Evolutionary conservation across 1,140 invertebrate species (phyloP).

Genomic region (Drosophila pseudoananassae): DNA sequence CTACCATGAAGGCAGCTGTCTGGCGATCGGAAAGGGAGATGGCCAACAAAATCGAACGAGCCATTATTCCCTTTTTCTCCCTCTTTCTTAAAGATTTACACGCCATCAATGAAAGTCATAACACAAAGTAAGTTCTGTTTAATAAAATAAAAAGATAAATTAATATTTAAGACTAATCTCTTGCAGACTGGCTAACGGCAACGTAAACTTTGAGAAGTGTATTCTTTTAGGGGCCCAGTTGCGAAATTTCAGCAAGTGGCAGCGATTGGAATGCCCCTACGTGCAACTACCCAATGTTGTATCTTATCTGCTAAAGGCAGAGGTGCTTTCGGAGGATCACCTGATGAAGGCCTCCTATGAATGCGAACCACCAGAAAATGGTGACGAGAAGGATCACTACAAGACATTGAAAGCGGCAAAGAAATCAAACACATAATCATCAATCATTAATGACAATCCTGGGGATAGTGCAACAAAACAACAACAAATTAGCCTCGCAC

Average conservation of each 20-base stretch:
- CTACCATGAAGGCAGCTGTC: constrained; percentile 95
- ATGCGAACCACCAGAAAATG: constrained; percentile 93
- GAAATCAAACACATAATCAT: constrained; percentile 43
- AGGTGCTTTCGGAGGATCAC: constrained; percentile 91
- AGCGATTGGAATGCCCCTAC: constrained; percentile 93
- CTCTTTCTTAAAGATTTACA: constrained; percentile 95
- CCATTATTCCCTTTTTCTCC: constrained; percentile 96
- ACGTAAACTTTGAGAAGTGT: constrained; percentile 94
- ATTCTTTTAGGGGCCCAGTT: constrained; percentile 93
- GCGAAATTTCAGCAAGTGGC: constrained; percentile 93
- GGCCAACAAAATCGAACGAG: constrained; percentile 91
- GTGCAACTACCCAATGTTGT: constrained; percentile 90
- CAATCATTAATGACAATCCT: constrained; percentile 41
- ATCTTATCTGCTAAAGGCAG: constrained; percentile 90
- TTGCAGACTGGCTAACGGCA: constrained; percentile 90
- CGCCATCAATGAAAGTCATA: constrained; percentile 92
- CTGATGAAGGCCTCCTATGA: constrained; percentile 93
- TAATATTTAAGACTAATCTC: neutral
- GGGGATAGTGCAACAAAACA: constrained; percentile 25
- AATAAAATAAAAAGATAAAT: neutral
- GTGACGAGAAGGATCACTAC: constrained; percentile 92
- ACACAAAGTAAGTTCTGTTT: constrained; percentile 29
- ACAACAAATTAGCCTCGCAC: constrained; percentile 40
- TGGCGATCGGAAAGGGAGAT: constrained; percentile 93
- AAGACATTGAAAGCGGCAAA: constrained; percentile 88